These are phyloP conservation scores for Chaetophractus vellerosus DNA, from an alignment of 2,797 vertebrate species.

Conservation along the genomic window DNA sequence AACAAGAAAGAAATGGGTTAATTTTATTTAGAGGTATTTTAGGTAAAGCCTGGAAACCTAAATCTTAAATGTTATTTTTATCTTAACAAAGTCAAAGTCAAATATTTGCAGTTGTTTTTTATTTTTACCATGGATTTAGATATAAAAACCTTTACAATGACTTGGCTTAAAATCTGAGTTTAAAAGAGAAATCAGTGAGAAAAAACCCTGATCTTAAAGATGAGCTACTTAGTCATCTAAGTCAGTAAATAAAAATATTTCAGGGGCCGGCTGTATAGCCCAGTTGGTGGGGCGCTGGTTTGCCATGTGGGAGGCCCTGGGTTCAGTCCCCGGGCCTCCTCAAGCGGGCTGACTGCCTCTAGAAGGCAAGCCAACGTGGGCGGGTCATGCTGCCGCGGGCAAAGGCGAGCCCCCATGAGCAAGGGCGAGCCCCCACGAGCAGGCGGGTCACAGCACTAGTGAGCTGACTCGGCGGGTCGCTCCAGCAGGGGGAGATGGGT, in stretches of 20 bases:
- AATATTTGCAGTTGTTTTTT: not conserved
- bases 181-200: not conserved
- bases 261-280: no score
- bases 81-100: conserved; percentile 30
- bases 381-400: no score
- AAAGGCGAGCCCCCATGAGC: no score
- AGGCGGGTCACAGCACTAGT: no score
- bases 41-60: not conserved
- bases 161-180: not conserved
- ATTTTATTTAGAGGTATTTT: conserved; percentile 29
- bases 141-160: not conserved
- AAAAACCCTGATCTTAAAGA: not conserved
- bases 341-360: no score
- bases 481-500: no score
- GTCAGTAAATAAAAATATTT: not conserved
- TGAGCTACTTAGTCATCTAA: not conserved
- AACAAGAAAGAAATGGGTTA: not conserved
- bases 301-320: no score
- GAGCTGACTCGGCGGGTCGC: no score
- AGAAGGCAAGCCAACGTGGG: no score
- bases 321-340: no score
- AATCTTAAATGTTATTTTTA: not conserved
- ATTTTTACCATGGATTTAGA: not conserved
- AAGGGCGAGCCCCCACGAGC: no score
- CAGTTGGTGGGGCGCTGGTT: no score